Base-by-base conservation (phyloP, 2,888 invertebrate species). In the Thereva nobilitata region DNA sequence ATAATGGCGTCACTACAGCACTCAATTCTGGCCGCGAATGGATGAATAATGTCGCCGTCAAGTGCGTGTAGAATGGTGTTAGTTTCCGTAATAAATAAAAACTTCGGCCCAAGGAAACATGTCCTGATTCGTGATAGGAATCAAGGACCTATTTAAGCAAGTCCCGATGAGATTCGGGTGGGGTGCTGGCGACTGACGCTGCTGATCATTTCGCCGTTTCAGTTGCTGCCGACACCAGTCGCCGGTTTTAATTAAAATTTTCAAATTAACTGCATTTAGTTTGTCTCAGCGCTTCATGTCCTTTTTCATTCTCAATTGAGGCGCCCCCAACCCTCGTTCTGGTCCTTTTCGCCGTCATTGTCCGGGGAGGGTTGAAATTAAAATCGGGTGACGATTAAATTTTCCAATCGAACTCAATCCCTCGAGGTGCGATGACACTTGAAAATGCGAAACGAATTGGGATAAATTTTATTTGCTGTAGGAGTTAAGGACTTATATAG, bases 321-420 rank as follows among this genome's bases (percentile, higher is more conserved):
- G 23, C 23, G 23, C 40, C 23, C 5, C 34, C 40, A 50, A 49
- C 41, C 61, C 40, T 41, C 61, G 50, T 50, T 50, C 49, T 50
- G 50, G 49, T 38, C 23, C 23, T 23, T 23, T 23, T 23, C 23
- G 23, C 23, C 23, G 23, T 23, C 23, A 23, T 23, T 23, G 23
- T 23, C 23, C 23, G 23, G 23, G 23, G 41, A 61, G 50, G 50
- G 61, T 50, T 35, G 61, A 50, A 61, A 61, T 61, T 61, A 64
- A 64, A 64, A 64, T 54, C 44, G 57, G 50, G 66, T 66, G 66
- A 66, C 66, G 57, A 66, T 66, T 66, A 57, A 66, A 57, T 66
- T 66, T 66, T 66, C 56, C 57, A 56, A 66, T 57, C 47, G 54
- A 54, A 38, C 40, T 64, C 47, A 34, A 55, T 40, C 12, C 54